Base-by-base conservation (phyloP, 2,797 vertebrate genomes). In the Acropternis orthonyx region DNA sequence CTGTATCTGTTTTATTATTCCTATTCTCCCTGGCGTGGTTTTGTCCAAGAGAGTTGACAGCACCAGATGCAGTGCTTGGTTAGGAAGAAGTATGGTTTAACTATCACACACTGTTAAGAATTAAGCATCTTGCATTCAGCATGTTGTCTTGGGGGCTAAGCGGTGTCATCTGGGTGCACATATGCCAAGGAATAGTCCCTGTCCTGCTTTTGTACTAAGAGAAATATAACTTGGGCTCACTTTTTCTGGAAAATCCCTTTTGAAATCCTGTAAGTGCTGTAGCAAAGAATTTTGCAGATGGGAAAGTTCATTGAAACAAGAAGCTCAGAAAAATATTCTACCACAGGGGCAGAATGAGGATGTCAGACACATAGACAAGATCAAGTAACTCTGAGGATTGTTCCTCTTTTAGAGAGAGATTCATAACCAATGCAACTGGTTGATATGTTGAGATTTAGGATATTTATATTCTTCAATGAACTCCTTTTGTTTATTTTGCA, bases 101-200 rank as follows among this genome's bases (percentile, higher is more conserved):
- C n/a, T n/a, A n/a, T n/a, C n/a, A n/a, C n/a, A 75, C 5, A 14
- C 6, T 66, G 13, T 32, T 43, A 54, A 34, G 19, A 56, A 81
- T 68, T 44, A 66, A 85, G 22, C 27, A 58, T 2, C 8, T 69
- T 34, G 24, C 10, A 55, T 63, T 90, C 41, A 86, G 14, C 28
- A 59, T 0, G 0, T 1, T 0, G 2, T 63, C 6, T 41, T 30
- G 20, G 26, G n/a, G 41, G 2, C 46, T 62, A 46, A 55, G 59
- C 19, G 4, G 22, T 34, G 51, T 66, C 85, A 83, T 6, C 20
- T 85, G 46, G 13, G 12, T 46, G 26, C 13, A 34, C 7, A 12
- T 4, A 6, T 12, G 9, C 23, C n/a, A 22, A 26, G 12, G 14
- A 61, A 72, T 30, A 58, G 17, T 8, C 27, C 18, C 41, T 55